These are phyloP conservation scores for Patella vulgata DNA, from an alignment of 1,140 invertebrate species.

Conservation along the genomic window DNA sequence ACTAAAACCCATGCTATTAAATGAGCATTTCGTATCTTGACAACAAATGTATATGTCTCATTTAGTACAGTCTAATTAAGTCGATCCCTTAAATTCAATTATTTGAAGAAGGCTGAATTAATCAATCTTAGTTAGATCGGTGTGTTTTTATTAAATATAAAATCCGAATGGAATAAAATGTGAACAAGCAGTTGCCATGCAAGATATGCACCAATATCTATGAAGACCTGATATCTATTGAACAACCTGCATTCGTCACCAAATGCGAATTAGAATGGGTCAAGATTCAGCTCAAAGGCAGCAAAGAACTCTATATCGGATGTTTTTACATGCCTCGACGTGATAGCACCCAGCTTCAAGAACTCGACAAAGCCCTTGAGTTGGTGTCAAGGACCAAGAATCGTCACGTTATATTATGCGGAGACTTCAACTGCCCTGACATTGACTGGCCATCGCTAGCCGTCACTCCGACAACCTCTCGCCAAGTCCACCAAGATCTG, in stretches of 20 bases:
- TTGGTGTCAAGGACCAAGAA: background rate
- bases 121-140: too few species aligned
- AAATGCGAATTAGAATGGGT: conserved; percentile 31
- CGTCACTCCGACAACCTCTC: background rate
- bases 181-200: too few species aligned
- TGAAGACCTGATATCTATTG: conserved; percentile 14
- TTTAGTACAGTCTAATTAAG: too few species aligned
- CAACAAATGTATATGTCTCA: too few species aligned
- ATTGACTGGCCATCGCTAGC: conserved; percentile 2
- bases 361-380: background rate
- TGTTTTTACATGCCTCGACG: conserved; percentile 21
- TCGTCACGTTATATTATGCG: background rate
- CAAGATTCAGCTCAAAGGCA: conserved; percentile 18
- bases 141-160: too few species aligned
- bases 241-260: conserved; percentile 18
- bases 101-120: too few species aligned
- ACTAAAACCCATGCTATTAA: too few species aligned
- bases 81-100: too few species aligned
- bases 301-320: conserved; percentile 1
- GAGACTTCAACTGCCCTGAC: conserved; percentile 2
- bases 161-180: too few species aligned
- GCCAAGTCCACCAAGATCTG: too few species aligned
- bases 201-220: too few species aligned
- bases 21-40: too few species aligned
- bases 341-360: background rate